A percentile compares a stretch with the other conserved stretches of the same genome.
Evolutionary conservation across 2,797 vertebrate genomes (phyloP).

Genomic region (Rhyacichthys aspro): DNA sequence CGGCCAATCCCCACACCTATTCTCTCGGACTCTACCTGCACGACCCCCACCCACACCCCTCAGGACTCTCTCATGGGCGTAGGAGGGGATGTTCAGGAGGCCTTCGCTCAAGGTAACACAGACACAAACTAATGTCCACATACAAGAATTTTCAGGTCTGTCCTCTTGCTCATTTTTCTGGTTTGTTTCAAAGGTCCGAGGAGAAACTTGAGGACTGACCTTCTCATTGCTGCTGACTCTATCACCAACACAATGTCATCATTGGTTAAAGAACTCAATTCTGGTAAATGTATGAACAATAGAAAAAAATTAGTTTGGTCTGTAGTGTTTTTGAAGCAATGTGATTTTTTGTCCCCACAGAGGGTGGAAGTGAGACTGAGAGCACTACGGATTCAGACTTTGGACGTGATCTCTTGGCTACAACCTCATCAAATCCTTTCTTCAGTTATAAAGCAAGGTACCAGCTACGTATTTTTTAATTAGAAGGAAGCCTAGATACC

Average conservation of each 20-base stretch:
- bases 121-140: not conserved
- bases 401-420: conserved; percentile 85
- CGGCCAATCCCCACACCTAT: conserved; percentile 93
- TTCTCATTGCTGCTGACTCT: conserved; percentile 97
- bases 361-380: conserved; percentile 91
- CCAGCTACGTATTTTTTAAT: conserved; percentile 10
- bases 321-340: not conserved
- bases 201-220: conserved; percentile 95
- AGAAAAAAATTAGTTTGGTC: not conserved
- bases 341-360: conserved; percentile 62
- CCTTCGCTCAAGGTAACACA: conserved; percentile 91
- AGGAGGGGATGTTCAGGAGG: conserved; percentile 97
- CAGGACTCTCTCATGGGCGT: conserved; percentile 98
- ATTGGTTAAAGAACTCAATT: conserved; percentile 95
- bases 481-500: not conserved
- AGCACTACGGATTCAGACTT: conserved; percentile 91
- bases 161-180: not conserved
- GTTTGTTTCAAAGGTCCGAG: conserved; percentile 85
- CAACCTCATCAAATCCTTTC: conserved; percentile 88
- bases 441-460: conserved; percentile 87
- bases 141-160: not conserved
- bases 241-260: conserved; percentile 99
- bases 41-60: conserved; percentile 92
- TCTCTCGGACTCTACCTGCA: conserved; percentile 89
- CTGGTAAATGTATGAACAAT: conserved; percentile 76